These are phyloP conservation scores for Contarinia nasturtii DNA, from an alignment of 1,140 invertebrate genomes.

Conservation along the genomic window DNA sequence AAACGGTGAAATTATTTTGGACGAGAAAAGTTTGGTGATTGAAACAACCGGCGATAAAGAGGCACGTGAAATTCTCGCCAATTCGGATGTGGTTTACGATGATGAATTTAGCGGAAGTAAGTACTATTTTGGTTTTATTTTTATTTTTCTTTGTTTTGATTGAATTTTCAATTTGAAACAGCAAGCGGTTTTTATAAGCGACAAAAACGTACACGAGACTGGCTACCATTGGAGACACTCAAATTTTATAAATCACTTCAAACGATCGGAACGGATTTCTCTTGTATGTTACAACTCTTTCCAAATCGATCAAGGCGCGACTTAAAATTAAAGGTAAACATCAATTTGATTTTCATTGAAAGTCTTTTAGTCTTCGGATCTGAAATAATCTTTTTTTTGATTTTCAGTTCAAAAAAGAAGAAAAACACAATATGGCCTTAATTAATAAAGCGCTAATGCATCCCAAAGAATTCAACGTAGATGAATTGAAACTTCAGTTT, in stretches of 20 bases:
- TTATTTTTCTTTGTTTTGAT: not conserved
- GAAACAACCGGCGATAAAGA: slow-evolving; percentile 47
- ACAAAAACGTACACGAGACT: slow-evolving; percentile 38
- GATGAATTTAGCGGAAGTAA: slow-evolving; percentile 31
- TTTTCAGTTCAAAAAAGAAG: slow-evolving; percentile 28
- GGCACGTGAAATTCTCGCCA: slow-evolving; percentile 36
- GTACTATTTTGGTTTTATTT: not conserved
- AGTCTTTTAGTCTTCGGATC: not conserved
- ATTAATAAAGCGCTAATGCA: slow-evolving; percentile 27
- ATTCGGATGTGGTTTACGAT: slow-evolving; percentile 42
- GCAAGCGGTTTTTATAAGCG: slow-evolving; percentile 42
- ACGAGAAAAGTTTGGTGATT: slow-evolving; percentile 69
- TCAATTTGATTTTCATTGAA: not conserved
- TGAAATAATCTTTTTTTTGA: no score
- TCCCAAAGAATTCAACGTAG: slow-evolving; percentile 25
- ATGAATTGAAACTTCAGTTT: slow-evolving; percentile 24
- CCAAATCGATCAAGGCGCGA: slow-evolving; percentile 54
- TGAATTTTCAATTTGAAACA: not conserved
- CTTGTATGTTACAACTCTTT: slow-evolving; percentile 68
- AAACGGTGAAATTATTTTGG: slow-evolving; percentile 69
- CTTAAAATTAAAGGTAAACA: slow-evolving; percentile 47
- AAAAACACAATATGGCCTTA: slow-evolving; percentile 21
- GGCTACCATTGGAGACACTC: slow-evolving; percentile 51
- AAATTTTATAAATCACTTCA: slow-evolving; percentile 77
- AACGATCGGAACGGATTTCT: slow-evolving; percentile 74